Conservation (phyloP, 2,888 invertebrate genomes). For the Drosophila stalkeri region DNA sequence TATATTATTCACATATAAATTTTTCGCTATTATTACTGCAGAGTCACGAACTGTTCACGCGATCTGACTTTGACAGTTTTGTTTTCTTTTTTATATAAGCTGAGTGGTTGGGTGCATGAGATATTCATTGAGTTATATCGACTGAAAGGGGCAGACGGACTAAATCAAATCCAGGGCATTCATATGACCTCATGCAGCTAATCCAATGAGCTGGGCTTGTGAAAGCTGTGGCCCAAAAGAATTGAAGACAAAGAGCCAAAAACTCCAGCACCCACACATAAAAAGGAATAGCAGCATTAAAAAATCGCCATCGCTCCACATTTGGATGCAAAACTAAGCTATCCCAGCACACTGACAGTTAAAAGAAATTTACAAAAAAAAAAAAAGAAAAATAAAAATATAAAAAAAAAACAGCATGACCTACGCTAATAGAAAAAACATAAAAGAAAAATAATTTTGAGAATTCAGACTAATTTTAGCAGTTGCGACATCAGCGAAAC, state of each 20-base stretch:
- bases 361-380: constrained; percentile 39
- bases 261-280: constrained; percentile 49
- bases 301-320: constrained; percentile 40
- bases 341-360: constrained; percentile 29
- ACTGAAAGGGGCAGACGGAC: constrained; percentile 30
- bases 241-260: constrained; percentile 20
- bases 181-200: constrained; percentile 56
- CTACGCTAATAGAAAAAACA: constrained; percentile 71
- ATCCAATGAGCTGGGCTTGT: constrained; percentile 46
- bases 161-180: constrained; percentile 38
- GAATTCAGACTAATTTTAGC: constrained; percentile 74
- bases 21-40: constrained; percentile 61
- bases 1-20: constrained; percentile 11
- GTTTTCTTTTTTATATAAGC: constrained; percentile 48
- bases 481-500: constrained; percentile 75
- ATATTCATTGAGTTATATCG: constrained; percentile 59
- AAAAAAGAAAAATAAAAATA: constrained; percentile 16
- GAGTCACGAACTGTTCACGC: constrained; percentile 65
- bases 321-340: constrained; percentile 37
- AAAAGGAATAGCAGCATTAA: constrained; percentile 22
- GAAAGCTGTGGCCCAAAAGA: constrained; percentile 52
- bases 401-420: constrained; percentile 68
- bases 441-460: constrained; percentile 24
- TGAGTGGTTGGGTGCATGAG: constrained; percentile 54
- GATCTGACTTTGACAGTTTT: constrained; percentile 55